Evolutionary conservation across 2,113 vertebrate species (phyloP), one percentile per base, ranked within the genome.

Genomic region (Cyrtonyx montezumae): DNA sequence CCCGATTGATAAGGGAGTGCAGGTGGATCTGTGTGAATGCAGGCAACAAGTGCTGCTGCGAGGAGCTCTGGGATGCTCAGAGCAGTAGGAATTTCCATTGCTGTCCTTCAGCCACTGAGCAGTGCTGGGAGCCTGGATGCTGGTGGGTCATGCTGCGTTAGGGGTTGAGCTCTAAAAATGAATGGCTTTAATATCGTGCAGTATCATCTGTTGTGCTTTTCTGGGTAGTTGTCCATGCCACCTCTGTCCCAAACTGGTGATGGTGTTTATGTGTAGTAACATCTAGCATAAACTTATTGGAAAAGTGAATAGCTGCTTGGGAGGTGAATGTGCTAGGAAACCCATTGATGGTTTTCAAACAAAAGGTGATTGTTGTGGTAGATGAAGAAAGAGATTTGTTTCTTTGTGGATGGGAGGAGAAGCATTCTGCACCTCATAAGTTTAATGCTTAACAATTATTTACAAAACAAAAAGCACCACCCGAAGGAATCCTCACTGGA

Each of bases 1-100:
- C 68, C 74, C 91, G 78, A 71, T 84, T 71, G 65, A 22, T 84
- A 87, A 65, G 70, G 42, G 48, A 79, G 62, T 46, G 34, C 70
- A 92, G 80, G 84, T 93, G 70, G 55, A 48, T 9, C 65, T 55
- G 45, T 79, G 75, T 74, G 84, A 88, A 81, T 49, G 13, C 13
- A 77, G 48, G 58, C 7, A 70, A 82, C 6, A 14, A 79, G 25
- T 13, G 28, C 63, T 59, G 78, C 59, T 69, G 28, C 71, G 56
- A 79, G 46, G 25, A 26, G 58, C 43, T 45, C 6, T 2, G 66
- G 78, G 36, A 26, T 58, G 3, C 5, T 73, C 20, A 13, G 61
- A 71, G 61, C 30, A 74, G 56, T 18, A 13, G 43, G 67, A 67
- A n/a, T 17, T 74, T 6, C 84, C 55, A 5, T 25, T 11, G 22